Conservation (phyloP, 2,888 invertebrate species). For the Scaeva pyrastri region DNA sequence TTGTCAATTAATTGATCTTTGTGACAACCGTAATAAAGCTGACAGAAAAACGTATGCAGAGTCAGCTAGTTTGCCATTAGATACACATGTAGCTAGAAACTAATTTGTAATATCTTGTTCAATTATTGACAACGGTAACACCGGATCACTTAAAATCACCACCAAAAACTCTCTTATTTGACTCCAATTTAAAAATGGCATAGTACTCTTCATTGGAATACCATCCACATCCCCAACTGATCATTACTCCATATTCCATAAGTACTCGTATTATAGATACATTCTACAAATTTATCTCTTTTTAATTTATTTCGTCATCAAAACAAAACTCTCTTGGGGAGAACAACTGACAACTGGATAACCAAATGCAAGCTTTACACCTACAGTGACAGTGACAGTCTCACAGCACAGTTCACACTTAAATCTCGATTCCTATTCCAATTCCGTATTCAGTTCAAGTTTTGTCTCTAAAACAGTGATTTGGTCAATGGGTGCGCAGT, state of each 20-base stretch:
- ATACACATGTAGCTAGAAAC: no score
- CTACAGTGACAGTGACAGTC: neutral
- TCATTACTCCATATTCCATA: neutral
- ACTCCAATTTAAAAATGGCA: neutral
- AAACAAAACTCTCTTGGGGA: conserved; percentile 35
- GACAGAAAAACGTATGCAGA: no score
- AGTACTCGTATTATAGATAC: neutral
- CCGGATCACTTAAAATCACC: neutral
- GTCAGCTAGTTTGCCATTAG: no score
- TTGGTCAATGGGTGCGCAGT: conserved; percentile 25
- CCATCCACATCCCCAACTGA: neutral
- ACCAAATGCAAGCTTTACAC: conserved; percentile 52
- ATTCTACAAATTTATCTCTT: conserved; percentile 3
- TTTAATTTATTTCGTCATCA: neutral
- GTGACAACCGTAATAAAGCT: no score
- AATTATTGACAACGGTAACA: conserved; percentile 5
- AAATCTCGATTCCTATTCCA: conserved; percentile 2
- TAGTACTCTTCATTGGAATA: neutral
- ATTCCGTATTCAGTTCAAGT: conserved; percentile 53
- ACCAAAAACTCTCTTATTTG: neutral
- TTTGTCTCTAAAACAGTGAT: conserved; percentile 66
- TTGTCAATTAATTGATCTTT: no score
- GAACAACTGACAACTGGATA: conserved; percentile 51
- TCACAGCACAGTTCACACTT: neutral
- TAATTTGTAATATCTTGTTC: neutral